phyloP scores from a whole-genome alignment of 2,888 invertebrate species.

The Cetonia aurata region DNA sequence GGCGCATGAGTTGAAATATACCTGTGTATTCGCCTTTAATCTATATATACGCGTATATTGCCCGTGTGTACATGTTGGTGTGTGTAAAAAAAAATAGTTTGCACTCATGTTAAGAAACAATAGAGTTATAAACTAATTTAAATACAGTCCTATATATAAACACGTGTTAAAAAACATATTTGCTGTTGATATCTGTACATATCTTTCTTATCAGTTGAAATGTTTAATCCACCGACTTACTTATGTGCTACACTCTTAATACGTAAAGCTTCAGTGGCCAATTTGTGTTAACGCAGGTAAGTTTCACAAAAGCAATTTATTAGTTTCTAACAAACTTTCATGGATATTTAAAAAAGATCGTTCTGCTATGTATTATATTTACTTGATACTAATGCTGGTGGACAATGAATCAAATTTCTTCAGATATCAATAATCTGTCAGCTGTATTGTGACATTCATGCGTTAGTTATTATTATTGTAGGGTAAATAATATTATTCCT shows the following conservation, averaged over 20 bases:
- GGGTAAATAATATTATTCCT: too few species aligned
- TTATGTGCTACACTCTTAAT: conserved; percentile 38
- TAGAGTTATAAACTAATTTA: conserved; percentile 45
- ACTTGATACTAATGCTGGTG: too few species aligned
- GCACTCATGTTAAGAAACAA: conserved; percentile 36
- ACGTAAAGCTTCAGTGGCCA: conserved; percentile 37
- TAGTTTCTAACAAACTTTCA: neutral
- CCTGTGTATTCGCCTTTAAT: conserved; percentile 6
- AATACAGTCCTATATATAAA: conserved; percentile 38
- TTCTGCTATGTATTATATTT: too few species aligned
- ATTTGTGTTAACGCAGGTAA: conserved; percentile 37
- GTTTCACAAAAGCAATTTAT: conserved; percentile 31
- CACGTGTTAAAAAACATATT: conserved; percentile 38
- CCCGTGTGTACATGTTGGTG: neutral
- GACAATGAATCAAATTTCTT: too few species aligned
- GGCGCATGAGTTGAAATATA: neutral
- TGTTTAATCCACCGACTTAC: conserved; percentile 42
- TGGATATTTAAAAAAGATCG: too few species aligned
- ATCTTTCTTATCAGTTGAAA: conserved; percentile 42
- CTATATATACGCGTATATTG: conserved; percentile 14
- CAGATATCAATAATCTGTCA: too few species aligned
- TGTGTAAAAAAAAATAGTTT: conserved; percentile 29
- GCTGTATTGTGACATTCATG: too few species aligned
- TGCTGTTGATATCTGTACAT: conserved; percentile 40
- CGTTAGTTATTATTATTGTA: too few species aligned